Base-by-base conservation (phyloP, 2,888 invertebrate genomes). In the Acronicta aceris region DNA sequence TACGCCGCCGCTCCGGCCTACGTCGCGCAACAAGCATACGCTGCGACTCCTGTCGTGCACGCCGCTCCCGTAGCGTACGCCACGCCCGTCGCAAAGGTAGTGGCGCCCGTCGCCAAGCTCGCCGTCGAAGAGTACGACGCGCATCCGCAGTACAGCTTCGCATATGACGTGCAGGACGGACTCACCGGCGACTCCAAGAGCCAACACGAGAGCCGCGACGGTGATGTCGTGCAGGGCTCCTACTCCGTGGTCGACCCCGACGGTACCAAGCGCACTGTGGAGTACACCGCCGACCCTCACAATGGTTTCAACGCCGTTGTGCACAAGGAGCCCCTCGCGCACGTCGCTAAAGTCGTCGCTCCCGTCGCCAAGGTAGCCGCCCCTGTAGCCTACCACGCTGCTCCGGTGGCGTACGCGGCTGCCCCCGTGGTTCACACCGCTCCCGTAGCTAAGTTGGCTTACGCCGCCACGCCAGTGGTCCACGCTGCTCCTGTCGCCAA, bases 241-340 rank as follows among this genome's bases (percentile, higher is more conserved):
- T 95, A 95, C 90, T 95, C 95, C 73, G 89, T 95, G 6, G 90
- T 91, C 36, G 95, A 95, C 78, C 90, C 95, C 51, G 95, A 95
- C 67, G 95, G 95, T 78, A 94, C 93, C 81, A 93, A 90, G 82
- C 94, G 95, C 73, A 95, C 92, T 57, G 95, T 95, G 2, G 95
- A 95, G 49, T 93, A 93, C 88, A 90, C 90, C 69, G 92, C 93
- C 47, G 92, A 93, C 74, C 84, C 84, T 33, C 85, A 93, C 90
- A 89, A 95, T 86, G 85, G 95, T 21, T 95, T 95, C 89, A 95
- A 95, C 87, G 95, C 95, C 25, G 95, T 95, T 47, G 95, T 95
- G 5, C 93, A 88, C 85, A 92, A 87, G 71, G 94, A 95, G 59
- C 84, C 89, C 50, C 78, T 89, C 67, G 89, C 65, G 38, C 84